phyloP scores from a whole-genome alignment of 2,797 vertebrate species.

The Falco berigora region DNA sequence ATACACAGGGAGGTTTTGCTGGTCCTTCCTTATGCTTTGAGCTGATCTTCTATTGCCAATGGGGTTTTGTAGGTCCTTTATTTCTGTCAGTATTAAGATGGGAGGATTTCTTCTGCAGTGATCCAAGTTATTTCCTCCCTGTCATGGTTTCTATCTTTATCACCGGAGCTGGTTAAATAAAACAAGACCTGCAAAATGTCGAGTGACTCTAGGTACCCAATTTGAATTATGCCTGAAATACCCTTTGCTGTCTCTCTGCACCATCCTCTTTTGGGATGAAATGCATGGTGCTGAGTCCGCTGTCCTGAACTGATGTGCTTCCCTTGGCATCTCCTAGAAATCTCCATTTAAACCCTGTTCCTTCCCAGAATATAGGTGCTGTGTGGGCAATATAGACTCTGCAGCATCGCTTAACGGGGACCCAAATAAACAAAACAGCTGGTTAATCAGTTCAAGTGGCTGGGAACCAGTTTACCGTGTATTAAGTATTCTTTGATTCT shows the following conservation, averaged over 20 bases:
- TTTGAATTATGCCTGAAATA: not conserved
- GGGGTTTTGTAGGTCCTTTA: not conserved
- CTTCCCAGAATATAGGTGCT: not conserved
- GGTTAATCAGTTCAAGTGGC: constrained; percentile 52
- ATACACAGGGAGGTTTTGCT: not conserved
- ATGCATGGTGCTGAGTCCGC: fast-evolving
- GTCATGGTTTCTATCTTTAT: not conserved
- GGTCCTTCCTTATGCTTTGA: not conserved
- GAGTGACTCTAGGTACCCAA: fast-evolving
- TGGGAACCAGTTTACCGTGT: constrained; percentile 44
- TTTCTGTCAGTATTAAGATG: not conserved
- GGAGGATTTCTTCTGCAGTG: not conserved
- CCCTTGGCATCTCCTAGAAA: not conserved
- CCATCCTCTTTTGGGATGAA: not conserved
- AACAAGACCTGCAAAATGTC: not conserved
- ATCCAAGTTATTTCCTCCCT: not conserved
- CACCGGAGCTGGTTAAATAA: not conserved
- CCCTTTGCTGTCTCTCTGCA: not conserved
- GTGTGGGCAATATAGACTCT: not conserved
- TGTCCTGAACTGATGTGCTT: fast-evolving
- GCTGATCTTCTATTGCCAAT: not conserved
- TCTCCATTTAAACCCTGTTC: not conserved
- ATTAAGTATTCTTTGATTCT: constrained; percentile 54
- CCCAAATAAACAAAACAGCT: constrained; percentile 25
- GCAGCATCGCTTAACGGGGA: not conserved